Evolutionary conservation across 2,888 invertebrate species (phyloP).

Genomic region (Pseudoips prasinana): DNA sequence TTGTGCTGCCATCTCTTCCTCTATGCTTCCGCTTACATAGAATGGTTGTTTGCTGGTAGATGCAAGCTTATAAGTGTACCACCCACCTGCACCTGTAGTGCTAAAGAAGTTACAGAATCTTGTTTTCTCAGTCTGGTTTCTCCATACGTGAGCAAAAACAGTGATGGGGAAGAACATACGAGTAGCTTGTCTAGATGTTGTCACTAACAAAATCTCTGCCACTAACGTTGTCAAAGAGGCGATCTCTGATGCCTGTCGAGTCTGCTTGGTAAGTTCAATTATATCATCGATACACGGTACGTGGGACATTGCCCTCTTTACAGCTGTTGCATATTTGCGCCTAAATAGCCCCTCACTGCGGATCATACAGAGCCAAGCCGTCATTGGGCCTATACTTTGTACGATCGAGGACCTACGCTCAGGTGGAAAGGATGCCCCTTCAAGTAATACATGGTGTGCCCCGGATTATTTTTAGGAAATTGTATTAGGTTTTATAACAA

Average conservation of each 20-base stretch:
- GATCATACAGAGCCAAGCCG: conserved; percentile 26
- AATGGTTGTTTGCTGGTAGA: background rate
- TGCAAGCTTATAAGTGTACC: conserved; percentile 22
- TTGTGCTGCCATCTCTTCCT: background rate
- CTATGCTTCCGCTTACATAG: background rate
- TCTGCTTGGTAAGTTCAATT: conserved; percentile 23
- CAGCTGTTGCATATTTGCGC: conserved; percentile 27
- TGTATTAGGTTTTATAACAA: too few species aligned
- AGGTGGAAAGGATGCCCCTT: conserved; percentile 28
- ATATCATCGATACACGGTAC: conserved; percentile 31
- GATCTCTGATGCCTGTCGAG: conserved; percentile 19
- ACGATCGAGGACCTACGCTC: conserved; percentile 24
- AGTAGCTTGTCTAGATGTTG: conserved; percentile 31
- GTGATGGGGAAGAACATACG: conserved; percentile 31
- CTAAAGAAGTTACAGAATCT: conserved; percentile 20
- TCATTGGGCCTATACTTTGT: conserved; percentile 33
- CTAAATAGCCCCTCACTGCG: conserved; percentile 24
- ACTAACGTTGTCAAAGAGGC: conserved; percentile 16
- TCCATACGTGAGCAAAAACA: conserved; percentile 10
- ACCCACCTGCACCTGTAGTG: conserved; percentile 25
- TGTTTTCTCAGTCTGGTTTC: background rate
- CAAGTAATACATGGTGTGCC: conserved; percentile 28
- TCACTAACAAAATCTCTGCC: conserved; percentile 27
- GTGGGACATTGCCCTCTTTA: conserved; percentile 32
- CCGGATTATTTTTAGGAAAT: too few species aligned